phyloP scores from a whole-genome alignment of 2,113 vertebrate genomes.

The Lepisosteus osseus region DNA sequence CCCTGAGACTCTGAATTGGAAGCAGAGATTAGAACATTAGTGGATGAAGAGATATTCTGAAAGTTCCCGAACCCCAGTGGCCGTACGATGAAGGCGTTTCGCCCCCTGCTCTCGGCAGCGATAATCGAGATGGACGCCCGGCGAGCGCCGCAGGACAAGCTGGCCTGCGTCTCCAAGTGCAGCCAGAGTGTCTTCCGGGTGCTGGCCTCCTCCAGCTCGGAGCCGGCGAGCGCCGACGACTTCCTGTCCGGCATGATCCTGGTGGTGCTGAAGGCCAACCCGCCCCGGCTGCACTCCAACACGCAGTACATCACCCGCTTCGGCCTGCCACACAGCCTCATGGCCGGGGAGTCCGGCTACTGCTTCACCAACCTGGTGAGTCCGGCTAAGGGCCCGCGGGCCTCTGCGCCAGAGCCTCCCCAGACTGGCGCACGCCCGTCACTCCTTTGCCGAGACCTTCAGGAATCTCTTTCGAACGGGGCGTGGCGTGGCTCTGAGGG shows the following conservation, averaged over 20 bases:
- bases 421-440: too few species aligned
- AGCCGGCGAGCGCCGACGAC: conserved; percentile 71
- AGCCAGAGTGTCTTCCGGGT: conserved; percentile 67
- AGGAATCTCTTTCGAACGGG: too few species aligned
- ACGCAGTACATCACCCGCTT: conserved; percentile 74
- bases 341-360: conserved; percentile 71
- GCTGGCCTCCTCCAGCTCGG: conserved; percentile 54
- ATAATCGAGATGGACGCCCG: conserved; percentile 76
- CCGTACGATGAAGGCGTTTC: background rate
- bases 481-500: too few species aligned
- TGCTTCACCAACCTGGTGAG: conserved; percentile 74
- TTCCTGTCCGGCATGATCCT: conserved; percentile 69
- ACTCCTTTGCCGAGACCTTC: too few species aligned
- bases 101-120: conserved; percentile 38
- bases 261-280: conserved; percentile 71
- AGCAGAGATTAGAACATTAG: too few species aligned
- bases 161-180: conserved; percentile 65
- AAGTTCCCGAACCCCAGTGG: too few species aligned
- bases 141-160: conserved; percentile 73
- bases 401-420: too few species aligned
- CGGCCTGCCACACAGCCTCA: conserved; percentile 70
- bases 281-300: conserved; percentile 70
- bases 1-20: too few species aligned
- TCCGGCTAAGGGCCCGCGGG: background rate
- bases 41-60: too few species aligned